Percentiles rank a stretch among this genome's conserved stretches.
Conservation (phyloP, 2,113 vertebrate genomes). For the Hippocampus abdominalis region DNA sequence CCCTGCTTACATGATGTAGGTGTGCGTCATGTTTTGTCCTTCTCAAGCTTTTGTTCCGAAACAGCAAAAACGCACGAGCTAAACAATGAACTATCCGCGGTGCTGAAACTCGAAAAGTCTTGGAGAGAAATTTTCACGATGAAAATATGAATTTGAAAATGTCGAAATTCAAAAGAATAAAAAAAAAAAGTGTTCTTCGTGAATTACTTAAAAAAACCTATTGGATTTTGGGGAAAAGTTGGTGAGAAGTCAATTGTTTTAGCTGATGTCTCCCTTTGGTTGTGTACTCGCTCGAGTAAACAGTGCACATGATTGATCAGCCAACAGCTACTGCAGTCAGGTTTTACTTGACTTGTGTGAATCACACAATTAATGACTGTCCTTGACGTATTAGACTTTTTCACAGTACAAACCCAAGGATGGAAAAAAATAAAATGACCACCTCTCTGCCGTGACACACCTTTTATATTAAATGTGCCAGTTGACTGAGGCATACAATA, state of each 20-base stretch:
- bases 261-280: neutral
- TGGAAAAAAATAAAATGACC: neutral
- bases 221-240: neutral
- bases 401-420: neutral
- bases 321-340: neutral
- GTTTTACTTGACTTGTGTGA: neutral
- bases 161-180: too few species aligned
- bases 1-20: neutral
- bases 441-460: slow-evolving; percentile 23
- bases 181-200: neutral
- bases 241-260: neutral
- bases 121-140: neutral
- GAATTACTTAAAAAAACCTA: too few species aligned
- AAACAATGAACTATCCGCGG: slow-evolving; percentile 27
- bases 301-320: neutral
- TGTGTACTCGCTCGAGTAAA: neutral
- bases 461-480: slow-evolving; percentile 44
- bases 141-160: too few species aligned
- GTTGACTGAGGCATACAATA: slow-evolving; percentile 46
- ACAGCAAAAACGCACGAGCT: neutral
- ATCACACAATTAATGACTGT: neutral
- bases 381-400: neutral
- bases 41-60: neutral
- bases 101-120: slow-evolving; percentile 26
- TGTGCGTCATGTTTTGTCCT: neutral